Conservation (phyloP, 2,113 vertebrate genomes). For the Fulmarus glacialis region DNA sequence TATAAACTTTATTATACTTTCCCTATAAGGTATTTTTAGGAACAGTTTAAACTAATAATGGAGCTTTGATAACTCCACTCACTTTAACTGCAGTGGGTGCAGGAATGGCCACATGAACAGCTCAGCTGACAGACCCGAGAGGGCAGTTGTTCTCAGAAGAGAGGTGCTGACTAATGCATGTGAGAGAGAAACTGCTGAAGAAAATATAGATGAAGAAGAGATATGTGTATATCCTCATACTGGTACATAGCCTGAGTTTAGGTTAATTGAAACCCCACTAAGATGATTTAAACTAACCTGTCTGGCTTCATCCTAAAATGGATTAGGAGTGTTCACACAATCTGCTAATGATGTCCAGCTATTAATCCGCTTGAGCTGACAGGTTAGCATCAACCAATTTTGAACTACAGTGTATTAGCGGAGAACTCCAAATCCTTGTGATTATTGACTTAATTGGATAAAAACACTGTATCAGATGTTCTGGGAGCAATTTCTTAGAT, state of each 20-base stretch:
- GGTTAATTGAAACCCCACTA: conserved; percentile 20
- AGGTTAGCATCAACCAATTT: conserved; percentile 32
- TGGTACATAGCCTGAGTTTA: background rate
- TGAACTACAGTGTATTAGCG: background rate
- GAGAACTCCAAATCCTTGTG: conserved; percentile 9
- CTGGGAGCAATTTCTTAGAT: background rate
- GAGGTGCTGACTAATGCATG: background rate
- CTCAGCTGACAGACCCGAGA: background rate
- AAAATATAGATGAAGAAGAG: background rate
- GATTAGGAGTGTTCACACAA: background rate
- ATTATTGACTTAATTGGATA: conserved; percentile 50
- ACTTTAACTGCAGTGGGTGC: background rate
- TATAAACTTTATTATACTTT: background rate
- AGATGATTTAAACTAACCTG: conserved; percentile 52
- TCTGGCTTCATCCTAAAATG: background rate
- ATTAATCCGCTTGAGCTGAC: conserved; percentile 37
- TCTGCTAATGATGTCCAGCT: background rate
- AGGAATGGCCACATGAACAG: background rate
- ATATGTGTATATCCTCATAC: background rate
- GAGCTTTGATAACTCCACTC: background rate
- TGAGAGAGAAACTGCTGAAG: background rate
- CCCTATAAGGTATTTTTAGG: background rate
- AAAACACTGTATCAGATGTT: background rate
- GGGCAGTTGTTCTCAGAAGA: background rate
- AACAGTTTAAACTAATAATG: background rate